A percentile compares a stretch with the other conserved stretches of the same genome.
Conservation (phyloP, 2,888 invertebrate species). For the Criorhina ranunculi region DNA sequence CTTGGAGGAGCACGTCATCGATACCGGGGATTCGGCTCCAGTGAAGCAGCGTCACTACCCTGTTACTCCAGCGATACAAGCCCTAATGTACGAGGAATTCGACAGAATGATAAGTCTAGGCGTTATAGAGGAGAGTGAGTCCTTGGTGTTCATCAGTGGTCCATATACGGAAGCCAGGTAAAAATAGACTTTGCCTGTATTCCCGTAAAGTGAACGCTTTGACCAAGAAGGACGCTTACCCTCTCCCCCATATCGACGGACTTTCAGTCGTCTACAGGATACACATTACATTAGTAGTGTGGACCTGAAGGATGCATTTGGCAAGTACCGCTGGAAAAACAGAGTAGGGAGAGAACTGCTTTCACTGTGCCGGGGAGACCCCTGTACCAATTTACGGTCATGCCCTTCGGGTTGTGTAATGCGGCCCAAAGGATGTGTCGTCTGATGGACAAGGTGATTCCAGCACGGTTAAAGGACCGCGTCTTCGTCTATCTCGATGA, state of each 20-base stretch:
- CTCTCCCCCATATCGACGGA: not conserved
- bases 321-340: not conserved
- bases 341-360: conserved; percentile 36
- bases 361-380: conserved; percentile 42
- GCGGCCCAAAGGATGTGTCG: conserved; percentile 62
- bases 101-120: conserved; percentile 79
- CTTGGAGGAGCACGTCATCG: conserved; percentile 51
- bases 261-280: not conserved
- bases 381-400: no score
- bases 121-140: conserved; percentile 69
- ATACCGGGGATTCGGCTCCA: conserved; percentile 50
- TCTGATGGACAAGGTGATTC: conserved; percentile 21
- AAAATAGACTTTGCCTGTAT: conserved; percentile 52
- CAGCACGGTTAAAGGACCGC: conserved; percentile 44
- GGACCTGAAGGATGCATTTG: not conserved
- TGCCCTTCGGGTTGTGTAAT: not conserved
- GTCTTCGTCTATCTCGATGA: conserved; percentile 22
- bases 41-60: conserved; percentile 73
- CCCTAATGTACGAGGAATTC: conserved; percentile 77
- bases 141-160: conserved; percentile 79
- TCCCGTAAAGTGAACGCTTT: conserved; percentile 3
- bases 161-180: conserved; percentile 77
- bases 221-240: conserved; percentile 16
- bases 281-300: conserved; percentile 1
- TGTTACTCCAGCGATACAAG: conserved; percentile 68